phyloP scores from a whole-genome alignment of 2,113 vertebrate genomes.

The Clarias gariepinus region DNA sequence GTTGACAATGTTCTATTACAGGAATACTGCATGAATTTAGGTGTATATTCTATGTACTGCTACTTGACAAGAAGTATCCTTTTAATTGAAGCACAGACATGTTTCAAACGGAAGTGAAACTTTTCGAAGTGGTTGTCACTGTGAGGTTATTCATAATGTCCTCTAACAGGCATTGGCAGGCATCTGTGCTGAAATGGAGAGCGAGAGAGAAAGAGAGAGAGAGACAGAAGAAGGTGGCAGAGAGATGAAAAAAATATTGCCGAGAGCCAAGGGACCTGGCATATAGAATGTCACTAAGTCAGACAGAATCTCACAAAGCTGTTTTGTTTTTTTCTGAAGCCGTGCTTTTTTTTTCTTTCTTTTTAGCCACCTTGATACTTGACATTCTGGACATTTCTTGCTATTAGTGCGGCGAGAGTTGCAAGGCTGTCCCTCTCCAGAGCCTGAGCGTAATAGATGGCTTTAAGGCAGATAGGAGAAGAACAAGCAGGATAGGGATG shows the following conservation, averaged over 20 bases:
- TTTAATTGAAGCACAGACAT: background rate
- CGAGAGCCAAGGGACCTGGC: background rate
- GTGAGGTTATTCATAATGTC: constrained; percentile 22
- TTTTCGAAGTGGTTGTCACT: constrained; percentile 27
- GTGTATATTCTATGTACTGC: background rate
- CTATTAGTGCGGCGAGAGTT: constrained; percentile 54
- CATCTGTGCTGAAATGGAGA: constrained; percentile 34
- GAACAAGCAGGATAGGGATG: constrained; percentile 26
- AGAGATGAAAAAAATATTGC: constrained; percentile 9
- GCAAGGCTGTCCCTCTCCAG: constrained; percentile 39
- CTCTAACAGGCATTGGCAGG: constrained; percentile 34
- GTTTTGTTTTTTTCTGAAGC: constrained; percentile 1
- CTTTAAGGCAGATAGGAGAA: constrained; percentile 51
- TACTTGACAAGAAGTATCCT: background rate
- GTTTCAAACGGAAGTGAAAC: constrained; percentile 7
- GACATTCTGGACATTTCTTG: constrained; percentile 58
- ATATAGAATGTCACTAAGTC: constrained; percentile 21
- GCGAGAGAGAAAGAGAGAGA: constrained; percentile 43
- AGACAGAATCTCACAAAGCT: background rate
- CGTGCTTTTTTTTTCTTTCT: background rate
- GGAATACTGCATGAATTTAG: background rate
- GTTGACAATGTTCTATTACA: background rate
- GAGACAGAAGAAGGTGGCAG: background rate
- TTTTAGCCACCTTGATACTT: constrained; percentile 46
- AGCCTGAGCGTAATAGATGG: constrained; percentile 54